Percentiles rank a stretch among this genome's conserved stretches.
Evolutionary conservation across 1,140 invertebrate species (phyloP).

Genomic region (Bombus superbus): DNA sequence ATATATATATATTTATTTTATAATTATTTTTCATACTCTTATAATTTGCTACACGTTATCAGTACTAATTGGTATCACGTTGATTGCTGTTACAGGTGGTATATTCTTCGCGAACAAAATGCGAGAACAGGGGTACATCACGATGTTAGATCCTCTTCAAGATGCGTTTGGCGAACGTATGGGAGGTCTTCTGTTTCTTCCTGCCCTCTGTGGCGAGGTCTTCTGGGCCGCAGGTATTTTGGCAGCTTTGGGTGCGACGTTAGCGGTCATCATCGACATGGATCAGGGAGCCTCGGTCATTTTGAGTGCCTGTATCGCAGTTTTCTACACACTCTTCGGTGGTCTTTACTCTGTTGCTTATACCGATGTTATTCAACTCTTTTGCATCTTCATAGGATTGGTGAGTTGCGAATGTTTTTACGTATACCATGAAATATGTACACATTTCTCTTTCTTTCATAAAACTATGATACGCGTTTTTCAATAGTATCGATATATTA

Average conservation of each 20-base stretch:
- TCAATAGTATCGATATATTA: neutral
- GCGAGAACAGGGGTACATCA: conserved; percentile 98
- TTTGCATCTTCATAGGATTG: conserved; percentile 99
- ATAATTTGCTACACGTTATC: neutral
- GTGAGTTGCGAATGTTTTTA: conserved; percentile 82
- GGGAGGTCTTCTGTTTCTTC: conserved; percentile 97
- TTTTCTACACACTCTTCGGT: conserved; percentile 98
- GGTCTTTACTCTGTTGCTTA: conserved; percentile 99
- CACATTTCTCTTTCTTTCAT: too few species aligned
- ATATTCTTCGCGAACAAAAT: conserved; percentile 99
- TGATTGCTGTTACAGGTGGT: conserved; percentile 87
- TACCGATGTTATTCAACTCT: conserved; percentile 99
- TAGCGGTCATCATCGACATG: conserved; percentile 98
- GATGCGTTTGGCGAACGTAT: conserved; percentile 97
- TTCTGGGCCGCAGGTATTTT: conserved; percentile 99
- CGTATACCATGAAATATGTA: too few species aligned
- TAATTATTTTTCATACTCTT: neutral
- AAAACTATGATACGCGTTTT: too few species aligned
- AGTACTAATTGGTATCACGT: neutral
- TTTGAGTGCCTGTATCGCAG: conserved; percentile 96
- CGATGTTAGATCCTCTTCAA: conserved; percentile 99
- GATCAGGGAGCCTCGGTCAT: conserved; percentile 96
- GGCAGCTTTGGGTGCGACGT: conserved; percentile 96
- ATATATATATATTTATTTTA: neutral
- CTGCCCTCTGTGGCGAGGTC: conserved; percentile 97